Base-by-base conservation (phyloP, 2,113 vertebrate species). In the Toxotes chatareus region DNA sequence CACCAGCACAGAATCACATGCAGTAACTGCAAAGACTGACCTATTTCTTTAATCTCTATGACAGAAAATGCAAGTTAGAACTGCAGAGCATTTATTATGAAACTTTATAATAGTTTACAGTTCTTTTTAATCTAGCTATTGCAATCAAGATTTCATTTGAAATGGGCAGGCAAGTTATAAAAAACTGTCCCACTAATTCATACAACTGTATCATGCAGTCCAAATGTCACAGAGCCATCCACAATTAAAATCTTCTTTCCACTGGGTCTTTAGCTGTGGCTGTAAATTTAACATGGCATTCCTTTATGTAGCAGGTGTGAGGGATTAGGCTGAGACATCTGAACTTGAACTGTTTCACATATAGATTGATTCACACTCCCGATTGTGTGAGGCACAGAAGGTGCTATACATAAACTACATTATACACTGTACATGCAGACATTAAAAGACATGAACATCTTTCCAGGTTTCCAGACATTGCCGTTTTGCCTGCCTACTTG, bases 261-360 rank as follows among this genome's bases (percentile, higher is more conserved):
- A 85, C 73, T 72, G 34, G 56, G 64, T 87, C 85, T 90, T 90
- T 86, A 38, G 82, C 79, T 70, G 59, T 70, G 74, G 90, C 78
- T 80, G 89, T 95, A 93, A 95, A 94, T 94, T 94, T 93, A 94
- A 94, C 91, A 91, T 83, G 79, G 83, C 87, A 87, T 94, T 93
- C 89, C 86, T 88, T 86, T 84, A 75, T 66, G 87, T 51, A 93
- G 94, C 94, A 95, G 93, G 94, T 95, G 93, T 87, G 81, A 78
- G 83, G 93, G 91, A 94, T 93, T 93, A 83, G 79, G 80, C 75
- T 46, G 61, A 79, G 87, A 90, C 82, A 90, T 86, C 70, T 90
- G 83, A 93, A 92, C 85, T 90, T 90, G 83, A 92, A 92, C 85
- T 88, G 80, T 70, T 74, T 78, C 78, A 70, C 74, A 73, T 72